These are phyloP conservation scores for Heliothis peltigera DNA, from an alignment of 2,888 invertebrate species.

Conservation along the genomic window DNA sequence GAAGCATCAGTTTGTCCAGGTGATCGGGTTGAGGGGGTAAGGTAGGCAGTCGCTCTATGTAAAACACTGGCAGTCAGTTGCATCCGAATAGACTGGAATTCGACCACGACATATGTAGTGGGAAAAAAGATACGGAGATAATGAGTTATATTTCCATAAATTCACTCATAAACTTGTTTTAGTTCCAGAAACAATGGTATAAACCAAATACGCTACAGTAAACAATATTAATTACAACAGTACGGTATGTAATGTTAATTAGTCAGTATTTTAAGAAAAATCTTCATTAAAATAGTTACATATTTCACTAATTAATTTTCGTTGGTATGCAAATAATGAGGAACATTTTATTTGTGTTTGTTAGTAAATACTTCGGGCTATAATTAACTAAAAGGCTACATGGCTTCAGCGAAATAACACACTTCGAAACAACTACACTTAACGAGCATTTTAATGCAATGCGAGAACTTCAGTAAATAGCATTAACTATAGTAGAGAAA, in stretches of 20 bases:
- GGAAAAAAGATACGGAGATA: no score
- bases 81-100: no score
- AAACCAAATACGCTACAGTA: neutral
- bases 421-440: conserved; percentile 32
- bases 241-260: neutral
- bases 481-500: conserved; percentile 30
- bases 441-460: conserved; percentile 45
- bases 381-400: conserved; percentile 23
- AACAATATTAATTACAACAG: neutral
- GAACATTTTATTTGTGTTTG: conserved; percentile 4
- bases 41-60: no score
- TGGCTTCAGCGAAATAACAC: conserved; percentile 21
- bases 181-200: no score
- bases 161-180: no score
- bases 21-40: no score
- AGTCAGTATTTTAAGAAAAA: neutral
- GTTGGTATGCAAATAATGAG: conserved; percentile 2
- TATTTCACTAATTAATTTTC: conserved; percentile 1
- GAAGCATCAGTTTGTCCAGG: no score
- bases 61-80: no score
- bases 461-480: conserved; percentile 35
- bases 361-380: conserved; percentile 17
- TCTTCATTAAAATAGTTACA: neutral
- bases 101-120: no score
- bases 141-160: no score